Conservation (phyloP, 2,888 invertebrate species). For the Amaurobius ferox region DNA sequence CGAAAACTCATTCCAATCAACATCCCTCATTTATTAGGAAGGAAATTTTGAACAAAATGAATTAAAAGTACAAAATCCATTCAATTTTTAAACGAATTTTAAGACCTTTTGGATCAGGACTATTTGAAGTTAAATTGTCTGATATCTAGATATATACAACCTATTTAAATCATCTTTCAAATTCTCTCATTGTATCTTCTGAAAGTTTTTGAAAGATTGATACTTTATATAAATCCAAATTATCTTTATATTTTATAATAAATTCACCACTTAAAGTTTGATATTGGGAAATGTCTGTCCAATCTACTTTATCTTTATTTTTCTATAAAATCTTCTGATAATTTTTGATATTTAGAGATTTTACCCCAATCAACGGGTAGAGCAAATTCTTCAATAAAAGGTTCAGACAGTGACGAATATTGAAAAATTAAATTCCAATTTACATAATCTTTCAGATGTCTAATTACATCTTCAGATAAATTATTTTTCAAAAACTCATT, state of each 20-base stretch:
- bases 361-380: not conserved
- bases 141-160: too few species aligned
- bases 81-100: too few species aligned
- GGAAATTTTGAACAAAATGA: too few species aligned
- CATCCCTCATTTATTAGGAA: not conserved
- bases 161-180: too few species aligned
- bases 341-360: not conserved
- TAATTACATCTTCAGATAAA: not conserved
- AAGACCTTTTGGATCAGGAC: too few species aligned
- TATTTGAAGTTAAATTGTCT: too few species aligned
- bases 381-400: not conserved
- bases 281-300: not conserved
- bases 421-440: not conserved
- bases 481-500: not conserved
- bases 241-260: too few species aligned
- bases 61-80: too few species aligned
- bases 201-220: too few species aligned
- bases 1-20: not conserved
- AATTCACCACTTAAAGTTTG: not conserved
- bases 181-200: too few species aligned
- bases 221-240: too few species aligned
- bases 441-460: not conserved
- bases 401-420: not conserved
- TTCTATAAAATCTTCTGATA: not conserved
- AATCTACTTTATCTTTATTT: not conserved